These are phyloP conservation scores for Drosophila borealis DNA, from an alignment of 2,888 invertebrate genomes.

Conservation along the genomic window DNA sequence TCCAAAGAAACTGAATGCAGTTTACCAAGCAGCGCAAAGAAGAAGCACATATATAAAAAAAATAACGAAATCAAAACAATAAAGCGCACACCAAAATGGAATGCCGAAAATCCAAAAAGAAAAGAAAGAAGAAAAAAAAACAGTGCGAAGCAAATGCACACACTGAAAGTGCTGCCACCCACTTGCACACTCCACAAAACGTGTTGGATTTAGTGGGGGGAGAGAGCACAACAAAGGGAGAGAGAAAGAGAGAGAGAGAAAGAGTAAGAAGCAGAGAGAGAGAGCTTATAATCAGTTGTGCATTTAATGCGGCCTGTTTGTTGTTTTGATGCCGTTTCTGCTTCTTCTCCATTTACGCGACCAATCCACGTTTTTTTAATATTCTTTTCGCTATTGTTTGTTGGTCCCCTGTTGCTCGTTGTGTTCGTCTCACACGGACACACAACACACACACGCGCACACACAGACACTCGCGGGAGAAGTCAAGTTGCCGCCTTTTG, in stretches of 20 bases:
- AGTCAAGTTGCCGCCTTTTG: slow-evolving; percentile 61
- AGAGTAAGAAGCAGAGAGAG: background rate
- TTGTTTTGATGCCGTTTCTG: slow-evolving; percentile 54
- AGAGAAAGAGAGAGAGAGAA: background rate
- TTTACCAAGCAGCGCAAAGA: slow-evolving; percentile 2
- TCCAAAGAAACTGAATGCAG: slow-evolving; percentile 8
- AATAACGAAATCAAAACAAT: slow-evolving; percentile 64
- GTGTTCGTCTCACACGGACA: slow-evolving; percentile 15
- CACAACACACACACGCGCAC: background rate
- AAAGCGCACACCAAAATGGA: slow-evolving; percentile 42
- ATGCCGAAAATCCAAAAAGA: slow-evolving; percentile 28
- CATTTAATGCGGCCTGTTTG: slow-evolving; percentile 57
- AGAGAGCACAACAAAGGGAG: background rate
- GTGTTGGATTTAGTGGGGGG: slow-evolving; percentile 10
- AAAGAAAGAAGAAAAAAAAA: background rate
- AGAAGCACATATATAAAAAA: slow-evolving; percentile 16
- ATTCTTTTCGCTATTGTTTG: slow-evolving; percentile 49
- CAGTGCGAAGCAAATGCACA: slow-evolving; percentile 7
- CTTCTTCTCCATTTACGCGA: slow-evolving; percentile 51
- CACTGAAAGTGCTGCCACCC: slow-evolving; percentile 40
- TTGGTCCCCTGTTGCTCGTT: slow-evolving; percentile 43
- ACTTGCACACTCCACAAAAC: slow-evolving; percentile 29
- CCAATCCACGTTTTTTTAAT: slow-evolving; percentile 56
- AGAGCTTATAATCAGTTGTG: slow-evolving; percentile 53
- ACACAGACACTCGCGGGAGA: slow-evolving; percentile 11